These are phyloP conservation scores for Ophonus ardosiacus DNA, from an alignment of 2,888 invertebrate genomes.

Conservation along the genomic window DNA sequence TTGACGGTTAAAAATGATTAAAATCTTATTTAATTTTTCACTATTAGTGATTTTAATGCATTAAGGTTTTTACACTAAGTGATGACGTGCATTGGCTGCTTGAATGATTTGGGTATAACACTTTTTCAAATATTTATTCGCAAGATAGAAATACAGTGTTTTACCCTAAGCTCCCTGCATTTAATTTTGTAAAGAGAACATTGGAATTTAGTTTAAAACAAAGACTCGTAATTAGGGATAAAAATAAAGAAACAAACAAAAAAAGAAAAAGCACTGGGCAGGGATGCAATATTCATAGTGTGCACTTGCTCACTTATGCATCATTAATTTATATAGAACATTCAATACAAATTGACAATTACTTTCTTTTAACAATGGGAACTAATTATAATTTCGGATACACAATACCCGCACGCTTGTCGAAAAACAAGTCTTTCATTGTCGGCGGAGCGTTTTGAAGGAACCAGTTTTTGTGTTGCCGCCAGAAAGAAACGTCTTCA, in stretches of 20 bases:
- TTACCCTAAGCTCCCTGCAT: too few relatives aligned
- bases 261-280: background rate
- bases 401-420: conserved; percentile 41
- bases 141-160: too few relatives aligned
- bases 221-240: conserved; percentile 1
- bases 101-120: too few relatives aligned
- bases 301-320: conserved; percentile 54
- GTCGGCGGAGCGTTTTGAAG: conserved; percentile 50
- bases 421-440: conserved; percentile 55
- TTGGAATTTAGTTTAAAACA: conserved; percentile 21
- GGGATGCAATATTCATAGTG: conserved; percentile 57
- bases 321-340: conserved; percentile 63
- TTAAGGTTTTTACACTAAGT: too few relatives aligned
- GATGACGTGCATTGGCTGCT: too few relatives aligned
- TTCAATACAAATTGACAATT: conserved; percentile 63
- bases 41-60: too few relatives aligned
- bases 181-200: background rate
- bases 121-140: too few relatives aligned
- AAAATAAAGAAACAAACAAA: background rate
- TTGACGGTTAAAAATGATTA: too few relatives aligned
- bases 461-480: conserved; percentile 61
- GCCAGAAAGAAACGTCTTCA: conserved; percentile 62
- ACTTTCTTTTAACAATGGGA: conserved; percentile 63
- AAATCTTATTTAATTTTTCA: too few relatives aligned
- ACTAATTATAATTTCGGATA: conserved; percentile 62